Percentiles rank a stretch among this genome's conserved stretches.
Evolutionary conservation across 2,113 vertebrate genomes (phyloP).

Genomic region (Rhabdomys dilectus): DNA sequence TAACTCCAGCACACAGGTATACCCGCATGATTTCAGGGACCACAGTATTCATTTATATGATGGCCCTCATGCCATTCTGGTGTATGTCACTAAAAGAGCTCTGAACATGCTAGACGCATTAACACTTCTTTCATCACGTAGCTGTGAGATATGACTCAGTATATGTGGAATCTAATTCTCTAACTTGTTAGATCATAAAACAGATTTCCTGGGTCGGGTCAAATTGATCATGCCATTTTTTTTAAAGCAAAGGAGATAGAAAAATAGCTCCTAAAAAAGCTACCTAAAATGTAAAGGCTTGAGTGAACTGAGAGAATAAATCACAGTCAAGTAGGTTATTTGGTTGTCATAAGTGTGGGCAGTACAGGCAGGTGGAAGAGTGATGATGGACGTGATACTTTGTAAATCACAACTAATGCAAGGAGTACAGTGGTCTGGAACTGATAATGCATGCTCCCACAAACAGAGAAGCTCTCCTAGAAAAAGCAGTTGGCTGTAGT

Average conservation of each 20-base stretch:
- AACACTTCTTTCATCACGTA: too few species aligned
- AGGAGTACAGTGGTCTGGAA: rapidly evolving
- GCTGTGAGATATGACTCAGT: not conserved
- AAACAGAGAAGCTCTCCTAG: not conserved
- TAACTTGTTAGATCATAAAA: not conserved
- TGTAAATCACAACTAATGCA: not conserved
- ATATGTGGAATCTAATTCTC: not conserved
- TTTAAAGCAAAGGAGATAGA: conserved; percentile 46
- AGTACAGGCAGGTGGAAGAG: rapidly evolving
- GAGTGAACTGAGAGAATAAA: not conserved
- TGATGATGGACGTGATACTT: not conserved
- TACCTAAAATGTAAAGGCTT: conserved; percentile 27
- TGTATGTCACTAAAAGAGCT: not conserved
- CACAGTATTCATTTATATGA: not conserved
- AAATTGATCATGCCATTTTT: conserved; percentile 19
- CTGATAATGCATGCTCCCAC: rapidly evolving
- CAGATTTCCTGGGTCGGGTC: not conserved
- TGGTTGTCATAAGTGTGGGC: not conserved
- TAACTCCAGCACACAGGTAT: not conserved
- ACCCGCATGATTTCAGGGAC: rapidly evolving
- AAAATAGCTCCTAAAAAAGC: not conserved
- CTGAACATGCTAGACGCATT: not conserved
- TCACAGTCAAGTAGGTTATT: not conserved
- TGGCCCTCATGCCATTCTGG: rapidly evolving
- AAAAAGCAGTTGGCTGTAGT: not conserved